Conservation (phyloP, 2,113 vertebrate genomes). For the Recurvirostra avosetta region DNA sequence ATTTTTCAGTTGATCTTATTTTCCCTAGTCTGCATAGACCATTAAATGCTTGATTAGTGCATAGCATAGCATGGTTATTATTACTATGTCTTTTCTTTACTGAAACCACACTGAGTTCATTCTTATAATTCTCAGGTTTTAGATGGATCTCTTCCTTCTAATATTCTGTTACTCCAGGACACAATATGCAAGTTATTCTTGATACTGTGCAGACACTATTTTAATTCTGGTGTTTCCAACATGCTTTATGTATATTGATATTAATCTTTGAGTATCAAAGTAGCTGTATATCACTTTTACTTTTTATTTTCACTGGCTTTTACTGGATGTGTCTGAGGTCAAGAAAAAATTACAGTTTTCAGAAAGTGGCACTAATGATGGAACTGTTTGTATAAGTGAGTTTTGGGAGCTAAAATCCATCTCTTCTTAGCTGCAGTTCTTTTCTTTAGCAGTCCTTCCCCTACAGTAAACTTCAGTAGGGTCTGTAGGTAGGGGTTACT, state of each 20-base stretch:
- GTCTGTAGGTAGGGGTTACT: background rate
- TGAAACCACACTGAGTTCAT: background rate
- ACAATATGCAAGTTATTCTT: background rate
- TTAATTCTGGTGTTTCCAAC: background rate
- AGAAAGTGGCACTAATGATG: background rate
- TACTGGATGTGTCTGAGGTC: background rate
- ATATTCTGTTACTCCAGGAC: background rate
- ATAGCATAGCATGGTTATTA: background rate
- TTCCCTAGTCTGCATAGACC: background rate
- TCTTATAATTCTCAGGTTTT: background rate
- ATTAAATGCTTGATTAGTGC: background rate
- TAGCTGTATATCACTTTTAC: background rate
- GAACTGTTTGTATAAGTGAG: background rate
- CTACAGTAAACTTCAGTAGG: background rate
- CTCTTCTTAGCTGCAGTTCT: background rate
- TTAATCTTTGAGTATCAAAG: background rate
- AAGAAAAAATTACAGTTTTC: background rate
- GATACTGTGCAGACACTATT: background rate
- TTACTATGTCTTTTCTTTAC: background rate
- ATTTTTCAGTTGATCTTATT: background rate
- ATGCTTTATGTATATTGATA: background rate
- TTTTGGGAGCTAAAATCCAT: background rate
- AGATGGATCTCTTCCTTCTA: background rate
- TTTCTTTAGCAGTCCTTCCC: background rate
- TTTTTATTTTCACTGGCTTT: background rate